Conservation (phyloP, 2,888 invertebrate genomes). For the Lacanobia oleracea region DNA sequence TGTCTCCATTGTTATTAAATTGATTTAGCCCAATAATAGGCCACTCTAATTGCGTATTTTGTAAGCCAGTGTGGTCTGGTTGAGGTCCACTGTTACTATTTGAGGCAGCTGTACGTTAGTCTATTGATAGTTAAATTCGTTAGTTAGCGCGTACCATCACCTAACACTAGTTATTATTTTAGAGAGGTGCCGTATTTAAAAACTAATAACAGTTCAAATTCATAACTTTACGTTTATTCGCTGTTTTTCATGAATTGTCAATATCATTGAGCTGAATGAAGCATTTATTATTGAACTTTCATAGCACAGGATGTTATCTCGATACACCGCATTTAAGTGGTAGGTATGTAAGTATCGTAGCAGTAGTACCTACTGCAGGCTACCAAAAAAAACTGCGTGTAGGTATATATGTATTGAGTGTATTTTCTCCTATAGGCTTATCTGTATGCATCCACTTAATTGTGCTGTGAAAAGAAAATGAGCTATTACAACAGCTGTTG, state of each 20-base stretch:
- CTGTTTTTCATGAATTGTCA: not conserved
- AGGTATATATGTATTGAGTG: not conserved
- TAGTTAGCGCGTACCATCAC: not conserved
- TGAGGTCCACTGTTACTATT: conserved; percentile 1
- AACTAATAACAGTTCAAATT: not conserved
- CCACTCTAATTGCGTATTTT: conserved; percentile 7
- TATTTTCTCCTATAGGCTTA: not conserved
- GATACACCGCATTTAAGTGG: not conserved
- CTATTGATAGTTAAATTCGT: not conserved
- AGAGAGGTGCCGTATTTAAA: not conserved
- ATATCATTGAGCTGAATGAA: not conserved
- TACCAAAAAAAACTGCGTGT: not conserved
- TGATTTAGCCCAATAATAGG: not conserved
- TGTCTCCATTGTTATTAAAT: not conserved
- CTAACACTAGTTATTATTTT: not conserved
- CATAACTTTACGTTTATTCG: not conserved
- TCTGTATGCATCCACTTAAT: not conserved
- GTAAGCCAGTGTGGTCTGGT: conserved; percentile 13
- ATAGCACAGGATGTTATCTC: not conserved
- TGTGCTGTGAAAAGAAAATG: not conserved
- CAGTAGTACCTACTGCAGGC: not conserved
- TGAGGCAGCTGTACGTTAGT: not conserved
- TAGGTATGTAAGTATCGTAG: not conserved
- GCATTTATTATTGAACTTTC: not conserved
- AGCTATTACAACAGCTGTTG: not conserved